Conservation (phyloP, 1,140 invertebrate species). For the Eumaeus atala region DNA sequence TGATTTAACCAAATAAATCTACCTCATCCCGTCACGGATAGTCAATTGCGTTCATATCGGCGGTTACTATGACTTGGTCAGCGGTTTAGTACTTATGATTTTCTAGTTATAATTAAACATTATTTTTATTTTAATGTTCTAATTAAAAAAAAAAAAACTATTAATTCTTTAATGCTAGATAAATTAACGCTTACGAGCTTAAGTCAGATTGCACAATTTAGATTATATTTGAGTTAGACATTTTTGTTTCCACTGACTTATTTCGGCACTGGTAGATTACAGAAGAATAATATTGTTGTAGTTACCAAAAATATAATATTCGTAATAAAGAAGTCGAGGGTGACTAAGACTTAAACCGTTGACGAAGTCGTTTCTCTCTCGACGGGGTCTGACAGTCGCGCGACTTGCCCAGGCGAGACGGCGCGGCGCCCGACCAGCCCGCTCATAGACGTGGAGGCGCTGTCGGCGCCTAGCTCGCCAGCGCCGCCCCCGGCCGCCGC, state of each 20-base stretch:
- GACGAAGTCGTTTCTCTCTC: conserved; percentile 1
- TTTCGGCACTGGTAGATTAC: conserved; percentile 7
- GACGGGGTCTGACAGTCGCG: conserved; percentile 28
- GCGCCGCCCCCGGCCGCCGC: conserved; percentile 70
- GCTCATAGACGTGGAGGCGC: conserved; percentile 83
- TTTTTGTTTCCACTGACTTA: conserved; percentile 2
- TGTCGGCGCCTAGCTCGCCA: conserved; percentile 78
- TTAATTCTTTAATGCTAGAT: too few species aligned
- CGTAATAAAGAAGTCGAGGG: conserved; percentile 9
- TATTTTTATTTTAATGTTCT: background rate
- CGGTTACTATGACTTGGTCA: conserved; percentile 27
- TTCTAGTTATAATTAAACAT: conserved; percentile 2
- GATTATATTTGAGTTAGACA: too few species aligned
- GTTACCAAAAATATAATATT: conserved; percentile 7
- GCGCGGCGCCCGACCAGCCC: conserved; percentile 78
- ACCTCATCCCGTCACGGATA: conserved; percentile 15
- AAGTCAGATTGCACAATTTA: conserved; percentile 1
- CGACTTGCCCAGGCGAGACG: conserved; percentile 77
- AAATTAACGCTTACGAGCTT: conserved; percentile 4
- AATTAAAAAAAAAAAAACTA: too few species aligned
- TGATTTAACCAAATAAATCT: conserved; percentile 32
- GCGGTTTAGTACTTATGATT: conserved; percentile 19
- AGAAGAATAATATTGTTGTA: conserved; percentile 10
- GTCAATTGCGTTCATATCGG: conserved; percentile 4
- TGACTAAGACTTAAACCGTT: conserved; percentile 11